Evolutionary conservation across 2,113 vertebrate genomes (phyloP).

Genomic region (Cheilinus undulatus): DNA sequence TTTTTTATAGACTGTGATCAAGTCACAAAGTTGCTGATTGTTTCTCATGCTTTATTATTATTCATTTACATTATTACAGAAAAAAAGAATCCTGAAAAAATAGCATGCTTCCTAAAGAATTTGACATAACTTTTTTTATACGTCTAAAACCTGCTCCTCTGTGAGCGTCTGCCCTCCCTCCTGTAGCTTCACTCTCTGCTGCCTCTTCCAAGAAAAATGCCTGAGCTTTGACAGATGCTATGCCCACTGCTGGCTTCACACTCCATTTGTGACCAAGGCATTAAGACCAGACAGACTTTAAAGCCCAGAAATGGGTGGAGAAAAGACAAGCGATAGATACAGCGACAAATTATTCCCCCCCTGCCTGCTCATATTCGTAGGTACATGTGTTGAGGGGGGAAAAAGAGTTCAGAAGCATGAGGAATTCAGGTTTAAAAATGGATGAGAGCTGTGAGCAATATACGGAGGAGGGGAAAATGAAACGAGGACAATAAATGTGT

Average conservation of each 20-base stretch:
- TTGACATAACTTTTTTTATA: slow-evolving; percentile 13
- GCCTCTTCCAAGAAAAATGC: slow-evolving; percentile 53
- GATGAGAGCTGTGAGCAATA: slow-evolving; percentile 49
- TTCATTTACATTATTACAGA: too few relatives aligned
- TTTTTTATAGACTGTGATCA: slow-evolving; percentile 8
- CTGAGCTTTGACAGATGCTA: slow-evolving; percentile 43
- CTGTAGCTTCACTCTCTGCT: slow-evolving; percentile 37
- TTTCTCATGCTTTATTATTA: slow-evolving; percentile 17
- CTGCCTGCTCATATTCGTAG: neutral
- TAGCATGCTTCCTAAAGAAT: too few relatives aligned
- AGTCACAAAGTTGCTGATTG: slow-evolving; percentile 5
- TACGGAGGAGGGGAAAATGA: slow-evolving; percentile 19
- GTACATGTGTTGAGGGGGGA: neutral
- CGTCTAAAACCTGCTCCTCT: slow-evolving; percentile 28
- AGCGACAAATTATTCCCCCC: slow-evolving; percentile 19
- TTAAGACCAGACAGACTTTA: slow-evolving; percentile 21
- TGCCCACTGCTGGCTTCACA: slow-evolving; percentile 48
- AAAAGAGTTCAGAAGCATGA: neutral
- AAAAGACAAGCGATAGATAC: neutral
- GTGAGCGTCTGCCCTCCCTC: slow-evolving; percentile 52
- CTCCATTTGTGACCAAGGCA: slow-evolving; percentile 36
- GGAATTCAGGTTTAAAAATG: slow-evolving; percentile 49
- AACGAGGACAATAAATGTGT: slow-evolving; percentile 73
- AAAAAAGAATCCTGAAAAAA: too few relatives aligned
- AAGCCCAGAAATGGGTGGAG: slow-evolving; percentile 31